These are phyloP conservation scores for Ctenosaura bakeri DNA, from an alignment of 2,797 vertebrate species.

Conservation along the genomic window DNA sequence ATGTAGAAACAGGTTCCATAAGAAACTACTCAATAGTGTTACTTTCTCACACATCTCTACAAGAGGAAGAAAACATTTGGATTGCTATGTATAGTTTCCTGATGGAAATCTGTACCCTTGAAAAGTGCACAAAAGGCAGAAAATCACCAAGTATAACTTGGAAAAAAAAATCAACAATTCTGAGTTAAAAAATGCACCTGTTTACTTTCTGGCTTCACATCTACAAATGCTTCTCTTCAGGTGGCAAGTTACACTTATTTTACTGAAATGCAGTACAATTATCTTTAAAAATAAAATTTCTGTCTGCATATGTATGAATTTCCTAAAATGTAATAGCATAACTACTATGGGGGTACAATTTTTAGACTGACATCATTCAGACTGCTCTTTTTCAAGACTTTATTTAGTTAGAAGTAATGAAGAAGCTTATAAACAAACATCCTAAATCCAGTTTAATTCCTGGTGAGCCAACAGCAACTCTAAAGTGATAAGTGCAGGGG, in stretches of 20 bases:
- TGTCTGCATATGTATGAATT: background rate
- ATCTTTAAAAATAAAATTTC: background rate
- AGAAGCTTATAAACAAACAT: conserved; percentile 22
- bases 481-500: conserved; percentile 14
- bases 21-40: background rate
- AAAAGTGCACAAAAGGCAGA: background rate
- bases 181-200: background rate
- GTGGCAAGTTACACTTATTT: background rate
- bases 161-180: no score
- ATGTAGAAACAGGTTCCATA: background rate
- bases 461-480: conserved; percentile 23
- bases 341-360: background rate
- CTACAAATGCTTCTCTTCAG: background rate
- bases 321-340: background rate
- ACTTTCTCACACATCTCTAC: background rate
- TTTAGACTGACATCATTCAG: background rate
- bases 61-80: background rate
- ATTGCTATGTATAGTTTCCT: background rate
- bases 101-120: background rate
- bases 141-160: background rate
- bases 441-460: conserved; percentile 27
- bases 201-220: background rate
- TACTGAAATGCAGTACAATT: background rate
- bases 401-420: conserved; percentile 1
- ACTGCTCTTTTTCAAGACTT: background rate